Percentiles rank a stretch among this genome's conserved stretches.
phyloP scores from a whole-genome alignment of 2,113 vertebrate genomes.

The Epinephelus moara region DNA sequence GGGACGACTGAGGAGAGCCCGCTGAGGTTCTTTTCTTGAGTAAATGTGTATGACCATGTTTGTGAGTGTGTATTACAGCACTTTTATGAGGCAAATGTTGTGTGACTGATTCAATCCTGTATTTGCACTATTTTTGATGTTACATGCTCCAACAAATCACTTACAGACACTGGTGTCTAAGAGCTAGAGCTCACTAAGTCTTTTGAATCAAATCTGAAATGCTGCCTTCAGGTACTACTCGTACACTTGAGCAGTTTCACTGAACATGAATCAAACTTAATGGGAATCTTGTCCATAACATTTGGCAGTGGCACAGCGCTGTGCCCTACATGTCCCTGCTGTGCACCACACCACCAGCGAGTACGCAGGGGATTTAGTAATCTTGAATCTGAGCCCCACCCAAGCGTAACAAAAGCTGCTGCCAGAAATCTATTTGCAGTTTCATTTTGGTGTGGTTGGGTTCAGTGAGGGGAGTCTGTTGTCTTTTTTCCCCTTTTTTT shows the following conservation, averaged over 20 bases:
- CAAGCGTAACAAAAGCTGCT: conserved; percentile 2
- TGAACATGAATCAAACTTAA: background rate
- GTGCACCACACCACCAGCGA: background rate
- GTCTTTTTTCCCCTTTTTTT: background rate
- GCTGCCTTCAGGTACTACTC: conserved; percentile 2
- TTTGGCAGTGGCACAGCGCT: background rate
- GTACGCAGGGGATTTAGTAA: background rate
- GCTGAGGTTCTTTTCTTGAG: background rate
- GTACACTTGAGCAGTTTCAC: background rate
- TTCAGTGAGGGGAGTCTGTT: background rate
- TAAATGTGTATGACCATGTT: background rate
- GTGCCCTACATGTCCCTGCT: background rate
- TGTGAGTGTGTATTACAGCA: background rate
- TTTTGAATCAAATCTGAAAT: background rate
- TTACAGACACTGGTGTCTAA: background rate
- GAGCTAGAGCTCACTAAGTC: too few relatives aligned
- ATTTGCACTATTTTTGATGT: background rate
- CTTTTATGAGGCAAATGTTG: background rate
- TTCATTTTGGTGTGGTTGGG: background rate
- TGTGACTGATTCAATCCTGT: too few relatives aligned
- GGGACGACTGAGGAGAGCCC: background rate
- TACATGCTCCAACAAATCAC: background rate
- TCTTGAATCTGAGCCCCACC: conserved; percentile 7
- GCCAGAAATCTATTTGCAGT: background rate
- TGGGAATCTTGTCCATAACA: too few relatives aligned